Evolutionary conservation across 2,888 invertebrate species (phyloP), one percentile per base, ranked within the genome.

Genomic region (Drosophila melanosoma): DNA sequence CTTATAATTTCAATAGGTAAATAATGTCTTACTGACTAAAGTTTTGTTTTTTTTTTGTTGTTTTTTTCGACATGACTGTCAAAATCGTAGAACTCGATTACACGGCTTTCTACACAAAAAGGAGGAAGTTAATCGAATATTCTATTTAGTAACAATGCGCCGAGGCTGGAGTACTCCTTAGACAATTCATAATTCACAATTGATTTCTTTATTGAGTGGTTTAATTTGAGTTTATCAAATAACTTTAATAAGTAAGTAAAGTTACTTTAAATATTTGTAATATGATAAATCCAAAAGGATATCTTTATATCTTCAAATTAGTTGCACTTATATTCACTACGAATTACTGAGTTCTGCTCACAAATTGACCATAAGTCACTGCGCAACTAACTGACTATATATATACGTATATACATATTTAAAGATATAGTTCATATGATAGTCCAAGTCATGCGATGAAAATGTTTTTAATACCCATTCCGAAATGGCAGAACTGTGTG

Each of bases 381-480:
- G 69, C 29, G 26, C n/a, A 72, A 58, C 69, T 69, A 58, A 79
- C 58, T 67, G 70, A 58, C n/a, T 38, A 3, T 38, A 38, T 4
- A 1, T 35, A 17, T 17, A 38, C 26, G 26, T 17, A 17, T 38
- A 17, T 20, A 42, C 15, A 40, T 40, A 40, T 40, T n/a, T n/a
- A 10, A 54, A 64, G 40, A 45, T 56, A 42, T 33, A 51, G 56
- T n/a, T 45, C 17, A 61, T 60, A 45, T 68, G 68, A 69, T 77
- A 75, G 69, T 76, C 71, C 79, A 78, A 83, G 86, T 87, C 86
- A 87, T 87, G 76, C 72, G 79, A 77, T 62, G 68, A 69, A 84
- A 82, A 69, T 68, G 65, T 69, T 72, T 83, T 79, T 80, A 77
- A 81, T 78, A 78, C 65, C 51, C 42, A 62, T 52, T 40, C 57